Base-by-base conservation (phyloP, 2,797 vertebrate species). In the Neoniphon sammara region DNA sequence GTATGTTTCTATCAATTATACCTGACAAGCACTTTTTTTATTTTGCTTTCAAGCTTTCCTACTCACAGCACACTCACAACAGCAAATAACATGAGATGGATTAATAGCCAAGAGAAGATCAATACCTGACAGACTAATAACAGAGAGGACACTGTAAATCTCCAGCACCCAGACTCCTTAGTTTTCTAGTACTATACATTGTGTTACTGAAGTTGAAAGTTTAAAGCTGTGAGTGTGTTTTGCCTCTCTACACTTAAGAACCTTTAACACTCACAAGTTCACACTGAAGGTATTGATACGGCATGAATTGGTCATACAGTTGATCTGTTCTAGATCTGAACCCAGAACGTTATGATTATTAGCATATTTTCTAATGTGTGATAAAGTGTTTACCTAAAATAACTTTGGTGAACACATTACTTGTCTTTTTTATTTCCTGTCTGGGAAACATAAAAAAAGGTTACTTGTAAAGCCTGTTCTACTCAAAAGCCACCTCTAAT, bases 101-200 rank as follows among this genome's bases (percentile, higher is more conserved):
- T 82, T 59, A 76, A 55, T 49, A 36, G 59, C 52, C 36, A 64
- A n/a, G 20, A 57, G n/a, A 20, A 56, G 70, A 81, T 81, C 53
- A 72, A 94, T 93, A 94, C 91, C 49, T 59, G 59, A 71, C 49
- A 58, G 59, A 76, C 10, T 56, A 55, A 61, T 53, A 63, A 64
- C 47, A 52, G 57, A 69, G 78, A 50, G 75, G 61, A 82, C 83
- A 66, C n/a, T 39, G 53, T 63, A 64, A 71, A 82, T 70, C 53
- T 70, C 7, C n/a, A 66, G 42, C 69, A 53, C 34, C n/a, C 44
- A 60, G 50, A 54, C 59, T 55, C 39, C n/a, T 67, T 21, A 34
- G 55, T 27, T 42, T 44, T 72, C 21, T 18, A 23, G 21, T 17
- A 36, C 27, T 56, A 39, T 55, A 47, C 47, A 63, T 47, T 47